Percentiles rank a stretch among this genome's conserved stretches.
These are phyloP conservation scores for Propithecus deckenii DNA, from an alignment of 2,797 vertebrate species.

Conservation along the genomic window DNA sequence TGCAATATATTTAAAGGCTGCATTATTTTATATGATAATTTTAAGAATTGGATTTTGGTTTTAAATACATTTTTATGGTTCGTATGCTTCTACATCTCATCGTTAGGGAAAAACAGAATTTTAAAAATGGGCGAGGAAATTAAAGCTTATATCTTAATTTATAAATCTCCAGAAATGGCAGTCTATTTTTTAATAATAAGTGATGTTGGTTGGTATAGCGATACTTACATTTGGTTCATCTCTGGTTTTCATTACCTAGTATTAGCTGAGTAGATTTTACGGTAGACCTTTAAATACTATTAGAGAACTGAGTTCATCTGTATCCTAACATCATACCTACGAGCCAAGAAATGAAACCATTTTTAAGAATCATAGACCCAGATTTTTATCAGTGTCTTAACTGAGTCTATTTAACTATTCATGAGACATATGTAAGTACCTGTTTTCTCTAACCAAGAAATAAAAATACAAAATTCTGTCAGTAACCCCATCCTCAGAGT, in stretches of 20 bases:
- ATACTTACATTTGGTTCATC: background rate
- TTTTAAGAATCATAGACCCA: background rate
- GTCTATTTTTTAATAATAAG: constrained; percentile 10
- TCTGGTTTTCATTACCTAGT: constrained; percentile 8
- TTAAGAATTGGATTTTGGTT: constrained; percentile 46
- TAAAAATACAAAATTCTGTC: background rate
- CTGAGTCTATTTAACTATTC: constrained; percentile 18
- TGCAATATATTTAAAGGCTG: background rate
- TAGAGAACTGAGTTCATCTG: constrained; percentile 29
- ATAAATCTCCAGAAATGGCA: constrained; percentile 28
- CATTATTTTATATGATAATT: constrained; percentile 20
- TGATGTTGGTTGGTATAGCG: background rate
- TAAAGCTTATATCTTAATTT: constrained; percentile 25
- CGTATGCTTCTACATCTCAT: background rate
- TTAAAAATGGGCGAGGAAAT: constrained; percentile 34
- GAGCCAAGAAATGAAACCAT: background rate
- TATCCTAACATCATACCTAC: background rate
- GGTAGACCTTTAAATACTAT: background rate
- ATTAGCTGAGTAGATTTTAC: constrained; percentile 17
- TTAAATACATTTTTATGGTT: constrained; percentile 47
- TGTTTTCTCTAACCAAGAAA: background rate
- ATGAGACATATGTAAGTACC: background rate
- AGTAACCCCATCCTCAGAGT: background rate
- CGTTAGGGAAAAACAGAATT: constrained; percentile 6
- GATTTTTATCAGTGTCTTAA: constrained; percentile 30